Percentiles rank a stretch among this genome's conserved stretches.
Evolutionary conservation across 1,140 invertebrate genomes (phyloP).

Genomic region (Caenorhabditis tropicalis): DNA sequence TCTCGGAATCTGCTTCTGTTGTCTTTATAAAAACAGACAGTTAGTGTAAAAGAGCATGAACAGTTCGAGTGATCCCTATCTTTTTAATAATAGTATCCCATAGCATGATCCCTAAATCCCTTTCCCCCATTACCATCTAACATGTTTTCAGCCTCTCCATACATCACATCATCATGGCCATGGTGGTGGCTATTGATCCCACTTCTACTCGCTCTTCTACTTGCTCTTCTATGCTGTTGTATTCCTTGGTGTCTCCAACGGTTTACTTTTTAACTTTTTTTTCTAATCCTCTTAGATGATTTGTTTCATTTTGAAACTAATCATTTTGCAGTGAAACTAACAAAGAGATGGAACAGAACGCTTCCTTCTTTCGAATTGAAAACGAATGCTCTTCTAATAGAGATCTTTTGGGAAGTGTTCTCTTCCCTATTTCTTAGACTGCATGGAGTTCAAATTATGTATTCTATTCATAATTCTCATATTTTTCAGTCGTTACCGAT

Average conservation of each 20-base stretch:
- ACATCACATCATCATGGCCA: constrained; percentile 68
- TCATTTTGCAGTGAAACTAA: not conserved
- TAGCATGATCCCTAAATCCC: not conserved
- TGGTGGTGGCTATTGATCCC: constrained; percentile 71
- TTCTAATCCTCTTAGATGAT: not conserved
- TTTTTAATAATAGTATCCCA: not conserved
- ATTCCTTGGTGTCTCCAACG: constrained; percentile 66
- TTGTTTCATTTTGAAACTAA: not conserved
- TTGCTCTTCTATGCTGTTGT: constrained; percentile 68
- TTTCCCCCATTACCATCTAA: constrained; percentile 25
- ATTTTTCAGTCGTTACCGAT: constrained; percentile 49
- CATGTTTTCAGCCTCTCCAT: constrained; percentile 66
- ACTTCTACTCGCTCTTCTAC: constrained; percentile 67
- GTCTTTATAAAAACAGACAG: not conserved
- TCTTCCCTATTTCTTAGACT: no score
- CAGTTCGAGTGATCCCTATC: not conserved
- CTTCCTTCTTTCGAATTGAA: no score
- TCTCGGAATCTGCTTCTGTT: constrained; percentile 20
- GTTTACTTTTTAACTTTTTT: constrained; percentile 53
- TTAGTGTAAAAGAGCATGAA: not conserved
- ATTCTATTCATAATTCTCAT: not conserved
- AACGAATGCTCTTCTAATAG: no score
- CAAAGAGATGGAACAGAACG: not conserved
- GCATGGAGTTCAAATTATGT: no score
- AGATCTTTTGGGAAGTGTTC: no score